A percentile compares a stretch with the other conserved stretches of the same genome.
Evolutionary conservation across 2,888 invertebrate species (phyloP).

Genomic region (Aporophyla nigra): DNA sequence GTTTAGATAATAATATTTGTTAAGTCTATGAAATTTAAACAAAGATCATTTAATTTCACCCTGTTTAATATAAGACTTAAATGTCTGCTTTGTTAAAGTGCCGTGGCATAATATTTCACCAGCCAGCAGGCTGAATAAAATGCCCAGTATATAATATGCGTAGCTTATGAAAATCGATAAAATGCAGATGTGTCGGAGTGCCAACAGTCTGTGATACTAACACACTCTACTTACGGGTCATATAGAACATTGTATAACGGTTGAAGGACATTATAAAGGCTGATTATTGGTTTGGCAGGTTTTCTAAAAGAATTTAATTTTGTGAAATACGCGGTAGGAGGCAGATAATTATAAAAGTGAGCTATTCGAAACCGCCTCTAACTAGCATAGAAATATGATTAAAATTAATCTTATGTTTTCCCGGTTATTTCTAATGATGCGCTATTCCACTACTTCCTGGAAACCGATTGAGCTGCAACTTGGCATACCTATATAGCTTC

Average conservation of each 20-base stretch:
- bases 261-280: neutral
- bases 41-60: too few species aligned
- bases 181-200: conserved; percentile 29
- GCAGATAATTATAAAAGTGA: neutral
- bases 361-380: neutral
- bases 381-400: neutral
- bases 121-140: neutral
- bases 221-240: neutral
- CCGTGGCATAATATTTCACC: neutral
- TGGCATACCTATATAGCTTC: neutral
- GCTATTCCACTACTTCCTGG: neutral
- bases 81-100: neutral
- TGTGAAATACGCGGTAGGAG: too few species aligned
- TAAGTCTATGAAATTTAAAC: too few species aligned
- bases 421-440: neutral
- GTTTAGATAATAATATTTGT: too few species aligned
- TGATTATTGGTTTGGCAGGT: neutral
- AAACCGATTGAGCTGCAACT: neutral
- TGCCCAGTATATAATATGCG: neutral
- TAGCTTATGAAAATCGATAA: conserved; percentile 36
- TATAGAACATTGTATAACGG: neutral
- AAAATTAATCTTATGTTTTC: neutral
- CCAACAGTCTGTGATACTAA: conserved; percentile 22
- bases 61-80: neutral
- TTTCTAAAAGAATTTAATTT: neutral